phyloP scores from a whole-genome alignment of 2,888 invertebrate species.

The Limenitis camilla region DNA sequence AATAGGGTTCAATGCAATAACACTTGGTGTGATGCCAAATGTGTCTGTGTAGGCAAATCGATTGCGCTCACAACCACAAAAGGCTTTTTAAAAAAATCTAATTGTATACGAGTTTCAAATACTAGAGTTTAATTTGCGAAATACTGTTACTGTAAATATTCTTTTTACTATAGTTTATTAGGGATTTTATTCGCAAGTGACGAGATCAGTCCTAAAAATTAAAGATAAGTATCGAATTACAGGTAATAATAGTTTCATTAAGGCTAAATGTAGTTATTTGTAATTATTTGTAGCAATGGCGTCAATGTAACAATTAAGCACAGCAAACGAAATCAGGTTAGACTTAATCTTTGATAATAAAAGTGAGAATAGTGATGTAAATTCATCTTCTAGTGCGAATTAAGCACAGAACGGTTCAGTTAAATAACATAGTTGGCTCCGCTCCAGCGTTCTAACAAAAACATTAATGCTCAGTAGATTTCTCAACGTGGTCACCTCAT shows the following conservation, averaged over 20 bases:
- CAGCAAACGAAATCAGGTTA: slow-evolving; percentile 4
- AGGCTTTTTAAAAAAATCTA: slow-evolving; percentile 25
- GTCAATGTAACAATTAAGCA: background rate
- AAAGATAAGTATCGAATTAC: no score
- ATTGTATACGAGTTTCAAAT: slow-evolving; percentile 21
- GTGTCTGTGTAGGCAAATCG: slow-evolving; percentile 59
- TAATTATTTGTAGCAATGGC: background rate
- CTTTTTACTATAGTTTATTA: no score
- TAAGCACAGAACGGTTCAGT: slow-evolving; percentile 43
- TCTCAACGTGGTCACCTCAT: slow-evolving; percentile 40
- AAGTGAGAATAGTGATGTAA: slow-evolving; percentile 37
- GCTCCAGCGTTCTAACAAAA: slow-evolving; percentile 36
- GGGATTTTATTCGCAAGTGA: no score
- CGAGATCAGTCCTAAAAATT: no score
- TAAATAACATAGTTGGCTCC: slow-evolving; percentile 50
- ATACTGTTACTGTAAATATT: no score
- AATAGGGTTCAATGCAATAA: slow-evolving; percentile 50
- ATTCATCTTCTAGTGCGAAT: slow-evolving; percentile 41
- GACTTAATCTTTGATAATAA: slow-evolving; percentile 15
- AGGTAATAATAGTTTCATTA: no score
- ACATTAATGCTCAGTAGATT: slow-evolving; percentile 33
- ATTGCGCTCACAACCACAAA: slow-evolving; percentile 36
- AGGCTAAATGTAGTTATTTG: no score
- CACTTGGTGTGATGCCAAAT: slow-evolving; percentile 60
- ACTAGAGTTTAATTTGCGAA: no score